Base-by-base conservation (phyloP, 2,888 invertebrate species). In the Agelastica alni region DNA sequence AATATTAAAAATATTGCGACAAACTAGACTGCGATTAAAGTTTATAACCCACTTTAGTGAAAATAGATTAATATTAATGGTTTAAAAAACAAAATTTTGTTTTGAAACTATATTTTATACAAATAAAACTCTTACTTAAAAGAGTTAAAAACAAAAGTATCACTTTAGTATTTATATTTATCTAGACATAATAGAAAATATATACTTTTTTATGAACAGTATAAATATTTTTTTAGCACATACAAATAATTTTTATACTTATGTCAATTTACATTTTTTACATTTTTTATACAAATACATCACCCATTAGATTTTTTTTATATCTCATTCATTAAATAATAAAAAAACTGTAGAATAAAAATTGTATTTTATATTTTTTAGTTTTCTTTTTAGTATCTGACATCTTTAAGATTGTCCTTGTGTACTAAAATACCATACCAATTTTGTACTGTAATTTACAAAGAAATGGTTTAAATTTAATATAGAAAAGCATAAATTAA, bases 221-320 rank as follows among this genome's bases (percentile, higher is more conserved):
- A 64, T 61, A 59, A 66, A 65, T 66, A 67, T 60, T 51, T 59
- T 64, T 62, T 54, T 64, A 63, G 65, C 65, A 65, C 60, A 61
- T 64, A 65, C 63, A 65, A 64, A 65, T 56, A 57, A 64, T 53
- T 41, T 63, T 36, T 52, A 16, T 60, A 62, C 57, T 63, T 58
- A 56, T 58, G n/a, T 52, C 48, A 59, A 64, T 63, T 63, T 61
- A 60, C 59, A 61, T 61, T 53, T 61, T 62, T 46, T 59, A 64
- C 62, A 64, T 52, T 46, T 43, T 60, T 60, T 60, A 55, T 49
- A 55, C 49, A 36, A 13, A 10, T 20, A 14, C 30, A 9, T 10
- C 5, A n/a, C n/a, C n/a, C n/a, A n/a, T n/a, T n/a, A n/a, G n/a
- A n/a, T n/a, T 13, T 28, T 41, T 31, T 17, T 30, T 22, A 9